These are phyloP conservation scores for Aselliscus stoliczkanus DNA, from an alignment of 2,797 vertebrate genomes.

Conservation along the genomic window DNA sequence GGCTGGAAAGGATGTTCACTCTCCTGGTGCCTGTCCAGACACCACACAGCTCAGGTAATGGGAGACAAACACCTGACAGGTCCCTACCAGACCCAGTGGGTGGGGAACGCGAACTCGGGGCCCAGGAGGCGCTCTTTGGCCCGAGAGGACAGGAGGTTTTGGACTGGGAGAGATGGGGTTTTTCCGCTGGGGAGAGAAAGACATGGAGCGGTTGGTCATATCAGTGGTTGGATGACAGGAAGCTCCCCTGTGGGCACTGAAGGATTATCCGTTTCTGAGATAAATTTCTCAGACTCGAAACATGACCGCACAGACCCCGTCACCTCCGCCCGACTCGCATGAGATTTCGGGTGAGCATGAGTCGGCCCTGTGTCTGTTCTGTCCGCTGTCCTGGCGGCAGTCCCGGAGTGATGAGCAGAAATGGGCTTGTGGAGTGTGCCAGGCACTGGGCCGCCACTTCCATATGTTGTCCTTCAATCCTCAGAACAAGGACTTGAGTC, in stretches of 20 bases:
- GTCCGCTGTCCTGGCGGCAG: not conserved
- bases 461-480: rapidly evolving
- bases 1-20: not conserved
- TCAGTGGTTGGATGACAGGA: not conserved
- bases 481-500: not conserved
- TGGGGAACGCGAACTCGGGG: not conserved
- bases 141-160: not conserved
- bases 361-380: not conserved
- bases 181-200: slow-evolving; percentile 29
- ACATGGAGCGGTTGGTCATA: not conserved
- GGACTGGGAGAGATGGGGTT: not conserved
- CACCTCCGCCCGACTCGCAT: not conserved
- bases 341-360: not conserved
- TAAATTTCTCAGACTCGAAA: not conserved
- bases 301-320: not conserved
- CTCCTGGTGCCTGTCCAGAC: not conserved
- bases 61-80: not conserved
- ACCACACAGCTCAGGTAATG: not conserved
- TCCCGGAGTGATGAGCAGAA: not conserved
- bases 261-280: not conserved
- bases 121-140: not conserved
- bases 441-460: rapidly evolving
- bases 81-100: not conserved
- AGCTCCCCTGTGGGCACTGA: not conserved
- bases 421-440: rapidly evolving